Evolutionary conservation across 2,113 vertebrate species (phyloP).

Genomic region (Nycticebus coucang): DNA sequence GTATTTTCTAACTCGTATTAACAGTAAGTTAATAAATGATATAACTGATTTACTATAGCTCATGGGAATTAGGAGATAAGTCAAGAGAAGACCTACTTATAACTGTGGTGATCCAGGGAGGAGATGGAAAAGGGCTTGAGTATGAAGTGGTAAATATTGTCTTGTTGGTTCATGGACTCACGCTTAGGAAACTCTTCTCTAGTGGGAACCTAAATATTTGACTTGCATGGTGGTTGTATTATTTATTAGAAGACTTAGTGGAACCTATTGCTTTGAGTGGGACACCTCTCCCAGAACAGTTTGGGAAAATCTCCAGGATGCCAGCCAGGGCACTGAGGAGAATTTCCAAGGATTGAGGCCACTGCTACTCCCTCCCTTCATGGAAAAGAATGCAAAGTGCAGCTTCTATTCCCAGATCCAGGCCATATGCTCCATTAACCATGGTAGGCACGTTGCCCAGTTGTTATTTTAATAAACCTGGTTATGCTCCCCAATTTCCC

Average conservation of each 20-base stretch:
- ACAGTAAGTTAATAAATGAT: conserved; percentile 14
- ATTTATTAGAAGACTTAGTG: conserved; percentile 72
- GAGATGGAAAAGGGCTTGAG: not conserved
- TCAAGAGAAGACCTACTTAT: conserved; percentile 39
- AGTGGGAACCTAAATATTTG: conserved; percentile 64
- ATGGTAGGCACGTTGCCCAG: conserved; percentile 45
- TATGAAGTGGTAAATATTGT: conserved; percentile 41
- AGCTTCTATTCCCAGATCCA: conserved; percentile 64
- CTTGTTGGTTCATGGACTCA: conserved; percentile 11
- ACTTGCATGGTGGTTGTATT: conserved; percentile 55
- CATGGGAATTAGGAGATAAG: conserved; percentile 16
- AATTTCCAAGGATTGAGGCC: conserved; percentile 71
- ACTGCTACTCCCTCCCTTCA: conserved; percentile 60
- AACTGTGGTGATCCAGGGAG: conserved; percentile 21
- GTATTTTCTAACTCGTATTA: conserved; percentile 19
- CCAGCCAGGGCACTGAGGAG: conserved; percentile 64
- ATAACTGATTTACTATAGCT: not conserved
- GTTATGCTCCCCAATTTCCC: conserved; percentile 52
- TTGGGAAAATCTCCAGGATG: conserved; percentile 71
- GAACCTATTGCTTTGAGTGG: conserved; percentile 71
- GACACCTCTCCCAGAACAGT: conserved; percentile 67
- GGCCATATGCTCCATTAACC: conserved; percentile 72
- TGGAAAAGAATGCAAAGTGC: conserved; percentile 68
- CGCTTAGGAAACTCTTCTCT: conserved; percentile 43
- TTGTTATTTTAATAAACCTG: conserved; percentile 64